Percentiles rank a stretch among this genome's conserved stretches.
Evolutionary conservation across 92 coral and sea anemone species (phyloP).

Genomic region (Metridium senile): DNA sequence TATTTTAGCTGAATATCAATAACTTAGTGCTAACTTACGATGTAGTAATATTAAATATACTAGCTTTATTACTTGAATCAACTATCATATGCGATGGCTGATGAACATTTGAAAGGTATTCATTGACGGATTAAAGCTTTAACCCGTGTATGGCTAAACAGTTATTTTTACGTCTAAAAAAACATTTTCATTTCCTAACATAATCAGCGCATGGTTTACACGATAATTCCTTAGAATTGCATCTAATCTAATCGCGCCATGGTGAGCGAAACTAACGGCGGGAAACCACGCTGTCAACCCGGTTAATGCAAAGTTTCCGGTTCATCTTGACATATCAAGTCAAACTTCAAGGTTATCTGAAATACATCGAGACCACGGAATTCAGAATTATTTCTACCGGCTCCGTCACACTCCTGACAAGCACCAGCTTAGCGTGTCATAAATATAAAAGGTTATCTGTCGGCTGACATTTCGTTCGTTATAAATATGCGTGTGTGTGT

Average conservation of each 20-base stretch:
- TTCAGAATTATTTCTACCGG: background rate
- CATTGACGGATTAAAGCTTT: constrained; percentile 3
- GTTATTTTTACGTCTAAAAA: constrained; percentile 7
- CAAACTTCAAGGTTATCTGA: background rate
- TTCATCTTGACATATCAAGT: background rate
- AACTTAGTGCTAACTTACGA: background rate
- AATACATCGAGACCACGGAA: background rate
- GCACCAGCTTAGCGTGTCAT: background rate
- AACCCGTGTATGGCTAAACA: constrained; percentile 4
- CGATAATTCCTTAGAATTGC: background rate
- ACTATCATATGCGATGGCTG: background rate
- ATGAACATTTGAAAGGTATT: constrained; percentile 15
- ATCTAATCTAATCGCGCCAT: background rate
- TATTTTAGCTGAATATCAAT: background rate
- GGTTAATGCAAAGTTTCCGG: background rate
- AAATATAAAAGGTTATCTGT: background rate
- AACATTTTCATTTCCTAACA: constrained; percentile 9
- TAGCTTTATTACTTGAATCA: background rate
- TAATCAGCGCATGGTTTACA: background rate
- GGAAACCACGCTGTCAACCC: background rate
- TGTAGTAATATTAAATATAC: background rate
- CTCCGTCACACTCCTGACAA: background rate
- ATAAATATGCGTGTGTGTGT: no score
- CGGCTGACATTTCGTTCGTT: background rate
- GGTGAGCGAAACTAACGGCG: background rate